Percentiles rank a stretch among this genome's conserved stretches.
Conservation (phyloP, 2,797 vertebrate species). For the Dallia pectoralis region DNA sequence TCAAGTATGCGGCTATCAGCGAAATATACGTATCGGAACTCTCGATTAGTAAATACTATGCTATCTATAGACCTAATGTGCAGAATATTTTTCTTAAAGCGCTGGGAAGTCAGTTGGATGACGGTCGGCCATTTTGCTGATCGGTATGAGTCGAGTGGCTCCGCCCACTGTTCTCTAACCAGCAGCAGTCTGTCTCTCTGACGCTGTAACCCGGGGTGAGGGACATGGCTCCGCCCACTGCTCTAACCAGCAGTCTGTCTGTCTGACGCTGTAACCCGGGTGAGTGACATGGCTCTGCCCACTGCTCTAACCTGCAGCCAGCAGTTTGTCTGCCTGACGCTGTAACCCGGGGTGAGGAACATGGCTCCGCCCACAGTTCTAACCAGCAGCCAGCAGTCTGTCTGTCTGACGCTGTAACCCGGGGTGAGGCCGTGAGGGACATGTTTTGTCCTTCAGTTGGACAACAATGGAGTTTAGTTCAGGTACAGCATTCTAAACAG, state of each 20-base stretch:
- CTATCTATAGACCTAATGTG: slow-evolving; percentile 72
- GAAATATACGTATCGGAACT: slow-evolving; percentile 50
- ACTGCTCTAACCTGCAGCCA: slow-evolving; percentile 34
- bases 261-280: too few relatives aligned
- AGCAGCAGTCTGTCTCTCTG: neutral
- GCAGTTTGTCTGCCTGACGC: neutral
- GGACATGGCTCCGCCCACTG: too few relatives aligned
- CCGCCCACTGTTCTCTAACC: slow-evolving; percentile 29
- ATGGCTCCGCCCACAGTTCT: too few relatives aligned
- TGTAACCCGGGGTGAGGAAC: slow-evolving; percentile 43
- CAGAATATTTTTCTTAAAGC: slow-evolving; percentile 75
- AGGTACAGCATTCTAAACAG: neutral
- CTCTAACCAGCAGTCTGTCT: too few relatives aligned
- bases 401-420: too few relatives aligned
- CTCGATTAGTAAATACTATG: slow-evolving; percentile 61
- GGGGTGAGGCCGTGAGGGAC: slow-evolving; percentile 40
- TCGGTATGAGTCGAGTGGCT: slow-evolving; percentile 70
- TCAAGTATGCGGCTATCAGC: slow-evolving; percentile 53
- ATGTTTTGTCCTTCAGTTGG: slow-evolving; percentile 54
- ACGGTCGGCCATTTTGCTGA: slow-evolving; percentile 85
- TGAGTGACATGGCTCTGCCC: slow-evolving; percentile 62
- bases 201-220: slow-evolving; percentile 38
- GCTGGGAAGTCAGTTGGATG: slow-evolving; percentile 77
- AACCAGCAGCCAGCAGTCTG: too few relatives aligned
- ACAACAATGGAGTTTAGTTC: slow-evolving; percentile 39